Evolutionary conservation across 2,888 invertebrate species (phyloP).

Genomic region (Erebia ligea): DNA sequence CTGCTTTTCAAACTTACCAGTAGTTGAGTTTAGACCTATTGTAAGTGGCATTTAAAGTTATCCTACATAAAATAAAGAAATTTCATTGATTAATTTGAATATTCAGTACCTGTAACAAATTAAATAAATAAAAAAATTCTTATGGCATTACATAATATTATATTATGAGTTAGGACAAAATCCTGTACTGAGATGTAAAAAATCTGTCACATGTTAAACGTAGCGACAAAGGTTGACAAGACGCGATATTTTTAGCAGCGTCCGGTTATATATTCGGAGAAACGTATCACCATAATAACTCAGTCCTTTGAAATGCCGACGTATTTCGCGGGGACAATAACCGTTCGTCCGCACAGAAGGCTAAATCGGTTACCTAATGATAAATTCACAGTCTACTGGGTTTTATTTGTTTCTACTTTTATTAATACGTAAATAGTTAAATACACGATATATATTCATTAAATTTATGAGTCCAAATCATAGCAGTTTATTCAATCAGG

Average conservation of each 20-base stretch:
- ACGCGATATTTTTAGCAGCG: conserved; percentile 32
- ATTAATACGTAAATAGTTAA: not conserved
- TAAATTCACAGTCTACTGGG: conserved; percentile 37
- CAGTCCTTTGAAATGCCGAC: conserved; percentile 38
- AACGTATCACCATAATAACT: conserved; percentile 41
- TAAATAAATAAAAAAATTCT: too few relatives aligned
- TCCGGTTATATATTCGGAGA: conserved; percentile 38
- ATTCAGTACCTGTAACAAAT: too few relatives aligned
- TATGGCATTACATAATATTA: too few relatives aligned
- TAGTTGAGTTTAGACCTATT: too few relatives aligned
- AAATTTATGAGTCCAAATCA: too few relatives aligned
- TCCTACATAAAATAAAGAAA: too few relatives aligned
- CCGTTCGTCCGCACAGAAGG: conserved; percentile 26
- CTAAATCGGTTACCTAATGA: conserved; percentile 41
- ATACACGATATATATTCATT: not conserved
- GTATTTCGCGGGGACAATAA: conserved; percentile 39
- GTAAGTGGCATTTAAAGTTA: too few relatives aligned
- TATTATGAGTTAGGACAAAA: not conserved
- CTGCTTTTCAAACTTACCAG: too few relatives aligned
- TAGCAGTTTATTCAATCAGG: too few relatives aligned
- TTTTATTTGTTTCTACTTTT: conserved; percentile 26
- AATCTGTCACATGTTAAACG: conserved; percentile 4
- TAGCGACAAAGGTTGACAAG: conserved; percentile 33
- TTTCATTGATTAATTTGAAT: too few relatives aligned
- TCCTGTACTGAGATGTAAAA: not conserved